Evolutionary conservation across 1,140 invertebrate species (phyloP), one percentile per base, ranked within the genome.

Genomic region (Ctenoplectra terminalis): DNA sequence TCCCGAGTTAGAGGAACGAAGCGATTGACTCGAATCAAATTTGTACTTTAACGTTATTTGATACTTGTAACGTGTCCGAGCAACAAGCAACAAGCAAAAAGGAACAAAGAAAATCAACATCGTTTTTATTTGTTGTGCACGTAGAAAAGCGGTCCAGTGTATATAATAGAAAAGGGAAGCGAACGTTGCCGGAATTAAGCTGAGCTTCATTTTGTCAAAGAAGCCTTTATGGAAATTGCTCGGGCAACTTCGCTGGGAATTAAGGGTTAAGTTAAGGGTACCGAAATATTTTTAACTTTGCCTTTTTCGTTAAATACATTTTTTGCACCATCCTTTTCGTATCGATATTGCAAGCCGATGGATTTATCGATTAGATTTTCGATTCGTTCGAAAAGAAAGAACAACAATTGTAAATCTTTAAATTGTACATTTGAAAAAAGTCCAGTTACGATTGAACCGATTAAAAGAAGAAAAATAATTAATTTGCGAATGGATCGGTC

Each of bases 261-360:
- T 40, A 48, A 52, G 73, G 73, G 15, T 48, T 74, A 63, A 52
- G 31, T 40, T 29, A 37, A 75, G 60, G 29, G 73, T 75, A 26
- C 9, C 58, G 23, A 1, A 58, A 11, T 64, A 75, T 75, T 75
- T 75, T 64, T 64, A 64, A 64, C 31, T 6, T 5, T 4, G 11
- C 9, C 17, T 29, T 26, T 26, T 50, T n/a, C 23, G 46, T 52
- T 75, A 17, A 15, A n/a, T n/a, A n/a, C n/a, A n/a, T n/a, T n/a
- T n/a, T n/a, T n/a, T n/a, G n/a, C n/a, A n/a, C n/a, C n/a, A n/a
- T n/a, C n/a, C n/a, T n/a, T n/a, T n/a, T n/a, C n/a, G n/a, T n/a
- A n/a, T n/a, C n/a, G n/a, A n/a, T n/a, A n/a, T n/a, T n/a, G n/a
- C n/a, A n/a, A n/a, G n/a, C n/a, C n/a, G n/a, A n/a, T n/a, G n/a